phyloP scores from a whole-genome alignment of 2,888 invertebrate species.

The Polymixis flavicincta region DNA sequence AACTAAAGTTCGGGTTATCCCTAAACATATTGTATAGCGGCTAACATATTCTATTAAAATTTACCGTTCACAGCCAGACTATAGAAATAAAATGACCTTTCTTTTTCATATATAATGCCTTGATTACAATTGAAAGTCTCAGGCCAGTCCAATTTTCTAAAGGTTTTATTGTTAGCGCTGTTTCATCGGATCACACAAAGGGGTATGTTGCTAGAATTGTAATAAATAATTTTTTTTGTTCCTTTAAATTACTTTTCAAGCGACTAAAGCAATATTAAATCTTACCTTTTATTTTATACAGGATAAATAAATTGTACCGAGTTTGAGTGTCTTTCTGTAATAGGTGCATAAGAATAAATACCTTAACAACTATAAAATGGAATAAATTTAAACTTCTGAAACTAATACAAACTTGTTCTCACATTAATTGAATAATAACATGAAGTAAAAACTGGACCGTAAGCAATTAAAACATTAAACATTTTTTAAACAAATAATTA shows the following conservation, averaged over 20 bases:
- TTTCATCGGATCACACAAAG: slow-evolving; percentile 42
- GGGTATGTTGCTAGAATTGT: slow-evolving; percentile 28
- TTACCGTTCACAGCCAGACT: slow-evolving; percentile 12
- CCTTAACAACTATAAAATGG: not conserved
- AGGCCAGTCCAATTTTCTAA: slow-evolving; percentile 47
- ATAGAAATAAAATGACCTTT: slow-evolving; percentile 52
- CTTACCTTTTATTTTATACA: slow-evolving; percentile 25
- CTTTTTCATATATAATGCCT: slow-evolving; percentile 46
- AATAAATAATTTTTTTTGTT: slow-evolving; percentile 29
- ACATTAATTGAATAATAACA: not conserved
- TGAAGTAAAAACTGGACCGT: not conserved
- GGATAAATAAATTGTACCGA: slow-evolving; percentile 2
- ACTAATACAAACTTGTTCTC: not conserved
- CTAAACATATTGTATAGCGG: slow-evolving; percentile 42
- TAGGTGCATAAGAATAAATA: not conserved
- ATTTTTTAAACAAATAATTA: too few species aligned
- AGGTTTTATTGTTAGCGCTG: slow-evolving; percentile 43
- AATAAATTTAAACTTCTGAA: not conserved
- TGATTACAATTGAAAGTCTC: slow-evolving; percentile 58
- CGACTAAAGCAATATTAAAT: slow-evolving; percentile 19
- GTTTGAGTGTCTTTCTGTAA: not conserved
- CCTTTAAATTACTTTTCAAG: slow-evolving; percentile 35
- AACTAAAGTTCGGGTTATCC: slow-evolving; percentile 26
- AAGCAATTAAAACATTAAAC: not conserved
- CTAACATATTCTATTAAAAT: slow-evolving; percentile 49